Conservation (phyloP, 2,888 invertebrate species). For the Drosophila buzzatii region DNA sequence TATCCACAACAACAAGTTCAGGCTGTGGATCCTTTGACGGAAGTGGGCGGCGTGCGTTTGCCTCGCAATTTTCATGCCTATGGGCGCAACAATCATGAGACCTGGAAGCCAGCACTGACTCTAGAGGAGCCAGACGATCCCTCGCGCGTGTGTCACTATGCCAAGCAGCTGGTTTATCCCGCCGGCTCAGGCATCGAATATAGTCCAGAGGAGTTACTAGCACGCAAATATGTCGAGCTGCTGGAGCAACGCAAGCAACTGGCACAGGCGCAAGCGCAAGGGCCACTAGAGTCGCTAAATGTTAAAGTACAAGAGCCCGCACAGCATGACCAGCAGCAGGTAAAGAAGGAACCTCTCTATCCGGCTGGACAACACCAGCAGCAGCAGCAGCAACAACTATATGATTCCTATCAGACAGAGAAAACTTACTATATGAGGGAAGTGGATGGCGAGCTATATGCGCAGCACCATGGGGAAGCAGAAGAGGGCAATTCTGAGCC, state of each 20-base stretch:
- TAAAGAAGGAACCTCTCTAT: constrained; percentile 20
- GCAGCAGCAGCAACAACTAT: constrained; percentile 27
- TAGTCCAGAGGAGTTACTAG: constrained; percentile 84
- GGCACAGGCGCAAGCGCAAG: constrained; percentile 36
- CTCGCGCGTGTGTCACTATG: constrained; percentile 83
- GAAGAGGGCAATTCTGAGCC: constrained; percentile 16
- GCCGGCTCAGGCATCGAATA: constrained; percentile 82
- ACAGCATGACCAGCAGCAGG: constrained; percentile 8
- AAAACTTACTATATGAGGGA: constrained; percentile 64
- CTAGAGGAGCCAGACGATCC: constrained; percentile 85
- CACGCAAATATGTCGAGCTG: constrained; percentile 71
- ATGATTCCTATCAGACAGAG: constrained; percentile 59
- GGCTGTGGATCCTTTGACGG: constrained; percentile 25
- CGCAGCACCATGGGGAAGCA: constrained; percentile 26
- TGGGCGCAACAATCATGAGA: constrained; percentile 84
- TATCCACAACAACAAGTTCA: constrained; percentile 30
- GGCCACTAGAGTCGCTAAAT: constrained; percentile 19
- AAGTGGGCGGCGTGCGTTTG: constrained; percentile 76
- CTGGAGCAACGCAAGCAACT: constrained; percentile 50
- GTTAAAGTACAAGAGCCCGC: constrained; percentile 12
- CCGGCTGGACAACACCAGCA: constrained; percentile 33
- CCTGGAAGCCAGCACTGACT: constrained; percentile 84
- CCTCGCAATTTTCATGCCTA: constrained; percentile 83
- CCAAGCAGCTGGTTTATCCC: constrained; percentile 83
- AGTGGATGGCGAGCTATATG: constrained; percentile 52